Percentiles rank a stretch among this genome's conserved stretches.
Evolutionary conservation across 2,888 invertebrate species (phyloP).

Genomic region (Agrochola macilenta): DNA sequence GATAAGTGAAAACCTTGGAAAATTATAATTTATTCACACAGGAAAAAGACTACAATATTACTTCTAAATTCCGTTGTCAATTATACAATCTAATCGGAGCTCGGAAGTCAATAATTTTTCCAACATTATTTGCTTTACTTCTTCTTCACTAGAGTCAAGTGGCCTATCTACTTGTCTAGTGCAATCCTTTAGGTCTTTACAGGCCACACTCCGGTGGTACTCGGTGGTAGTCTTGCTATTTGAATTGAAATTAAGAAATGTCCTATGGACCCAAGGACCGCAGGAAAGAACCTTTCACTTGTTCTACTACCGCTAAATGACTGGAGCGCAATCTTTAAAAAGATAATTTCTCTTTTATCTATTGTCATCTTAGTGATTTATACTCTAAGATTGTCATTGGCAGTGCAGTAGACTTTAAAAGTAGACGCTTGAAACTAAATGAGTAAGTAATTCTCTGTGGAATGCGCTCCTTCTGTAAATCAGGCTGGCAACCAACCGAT

Average conservation of each 20-base stretch:
- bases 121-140: background rate
- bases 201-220: background rate
- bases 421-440: background rate
- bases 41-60: slow-evolving; percentile 15
- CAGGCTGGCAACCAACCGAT: too few species aligned
- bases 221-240: background rate
- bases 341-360: background rate
- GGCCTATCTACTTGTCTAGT: too few species aligned
- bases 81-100: background rate
- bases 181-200: background rate
- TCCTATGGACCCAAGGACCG: background rate
- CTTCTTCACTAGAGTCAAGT: background rate
- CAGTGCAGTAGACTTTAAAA: background rate
- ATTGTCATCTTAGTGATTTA: too few species aligned
- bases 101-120: background rate
- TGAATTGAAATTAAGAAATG: background rate
- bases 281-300: background rate
- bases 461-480: too few species aligned
- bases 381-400: too few species aligned
- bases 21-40: slow-evolving; percentile 36
- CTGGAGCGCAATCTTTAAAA: background rate
- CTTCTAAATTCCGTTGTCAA: background rate
- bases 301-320: too few species aligned
- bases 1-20: slow-evolving; percentile 49
- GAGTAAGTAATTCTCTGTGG: background rate